phyloP scores from a whole-genome alignment of 1,140 invertebrate genomes.

The Drosophila eugracilis region DNA sequence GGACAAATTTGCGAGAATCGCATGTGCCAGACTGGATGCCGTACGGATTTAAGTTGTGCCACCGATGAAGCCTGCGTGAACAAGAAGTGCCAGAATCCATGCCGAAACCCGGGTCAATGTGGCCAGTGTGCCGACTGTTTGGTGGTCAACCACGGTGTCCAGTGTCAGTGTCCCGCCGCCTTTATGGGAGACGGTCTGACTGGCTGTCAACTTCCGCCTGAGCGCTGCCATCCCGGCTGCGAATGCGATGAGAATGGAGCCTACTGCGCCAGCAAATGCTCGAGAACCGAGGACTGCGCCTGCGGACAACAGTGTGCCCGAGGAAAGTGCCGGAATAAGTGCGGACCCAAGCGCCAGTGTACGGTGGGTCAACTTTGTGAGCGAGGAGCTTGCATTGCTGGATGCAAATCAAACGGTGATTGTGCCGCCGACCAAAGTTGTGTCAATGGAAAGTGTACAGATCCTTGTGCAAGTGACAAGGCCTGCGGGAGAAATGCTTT shows the following conservation, averaged over 20 bases:
- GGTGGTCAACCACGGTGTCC: constrained; percentile 92
- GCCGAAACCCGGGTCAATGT: constrained; percentile 88
- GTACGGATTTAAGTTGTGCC: constrained; percentile 92
- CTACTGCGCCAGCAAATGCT: constrained; percentile 90
- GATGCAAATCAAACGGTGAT: constrained; percentile 92
- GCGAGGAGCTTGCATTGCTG: constrained; percentile 88
- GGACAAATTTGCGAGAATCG: constrained; percentile 95
- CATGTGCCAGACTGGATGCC: constrained; percentile 93
- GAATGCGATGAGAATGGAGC: constrained; percentile 90
- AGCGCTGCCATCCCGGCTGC: constrained; percentile 89
- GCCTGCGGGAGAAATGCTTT: constrained; percentile 91
- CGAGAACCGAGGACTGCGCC: constrained; percentile 88
- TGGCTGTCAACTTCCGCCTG: constrained; percentile 88
- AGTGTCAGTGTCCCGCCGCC: constrained; percentile 92
- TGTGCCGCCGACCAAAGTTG: constrained; percentile 92
- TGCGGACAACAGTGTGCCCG: constrained; percentile 88
- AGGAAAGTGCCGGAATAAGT: constrained; percentile 86
- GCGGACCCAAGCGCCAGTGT: constrained; percentile 70
- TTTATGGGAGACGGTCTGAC: constrained; percentile 93
- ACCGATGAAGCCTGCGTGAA: constrained; percentile 91
- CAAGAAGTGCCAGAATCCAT: constrained; percentile 94
- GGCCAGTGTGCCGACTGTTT: constrained; percentile 93
- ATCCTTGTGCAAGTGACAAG: constrained; percentile 89
- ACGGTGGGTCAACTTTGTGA: constrained; percentile 87
- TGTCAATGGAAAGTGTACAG: constrained; percentile 90